Conservation (phyloP, 2,888 invertebrate species). For the Eupeodes luniger region DNA sequence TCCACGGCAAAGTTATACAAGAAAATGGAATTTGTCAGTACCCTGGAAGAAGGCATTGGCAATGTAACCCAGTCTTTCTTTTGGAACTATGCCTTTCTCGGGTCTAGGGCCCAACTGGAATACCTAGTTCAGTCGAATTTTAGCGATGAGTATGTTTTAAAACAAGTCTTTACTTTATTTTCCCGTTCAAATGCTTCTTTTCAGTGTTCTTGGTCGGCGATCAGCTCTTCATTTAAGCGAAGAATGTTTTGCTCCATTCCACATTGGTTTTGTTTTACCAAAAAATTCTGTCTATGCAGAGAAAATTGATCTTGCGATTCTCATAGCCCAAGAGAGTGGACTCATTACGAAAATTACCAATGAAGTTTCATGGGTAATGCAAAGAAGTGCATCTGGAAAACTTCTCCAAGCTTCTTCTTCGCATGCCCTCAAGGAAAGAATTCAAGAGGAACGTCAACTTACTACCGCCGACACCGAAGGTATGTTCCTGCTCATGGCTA, state of each 20-base stretch:
- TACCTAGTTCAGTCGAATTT: constrained; percentile 90
- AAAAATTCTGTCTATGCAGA: constrained; percentile 87
- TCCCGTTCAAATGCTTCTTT: constrained; percentile 35
- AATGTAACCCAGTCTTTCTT: constrained; percentile 91
- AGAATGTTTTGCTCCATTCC: constrained; percentile 90
- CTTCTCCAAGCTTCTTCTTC: constrained; percentile 87
- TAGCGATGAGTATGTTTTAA: constrained; percentile 85
- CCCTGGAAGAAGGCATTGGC: constrained; percentile 88
- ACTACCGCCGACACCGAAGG: constrained; percentile 92
- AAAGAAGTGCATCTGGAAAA: constrained; percentile 87
- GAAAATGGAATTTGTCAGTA: constrained; percentile 88
- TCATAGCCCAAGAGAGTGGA: constrained; percentile 88
- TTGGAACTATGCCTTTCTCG: constrained; percentile 91
- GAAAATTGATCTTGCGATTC: constrained; percentile 87
- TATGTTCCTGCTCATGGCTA: constrained; percentile 90
- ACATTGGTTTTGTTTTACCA: constrained; percentile 88
- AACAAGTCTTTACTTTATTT: constrained; percentile 21
- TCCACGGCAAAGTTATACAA: constrained; percentile 87
- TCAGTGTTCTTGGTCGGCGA: constrained; percentile 85
- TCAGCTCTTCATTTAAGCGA: constrained; percentile 89
- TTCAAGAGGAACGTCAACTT: constrained; percentile 89
- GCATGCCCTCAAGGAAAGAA: constrained; percentile 83
- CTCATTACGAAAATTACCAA: constrained; percentile 87
- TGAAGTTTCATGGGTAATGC: constrained; percentile 90
- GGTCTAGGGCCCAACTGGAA: constrained; percentile 89